Conservation (phyloP, 2,113 vertebrate species). For the Erythrocebus patas region DNA sequence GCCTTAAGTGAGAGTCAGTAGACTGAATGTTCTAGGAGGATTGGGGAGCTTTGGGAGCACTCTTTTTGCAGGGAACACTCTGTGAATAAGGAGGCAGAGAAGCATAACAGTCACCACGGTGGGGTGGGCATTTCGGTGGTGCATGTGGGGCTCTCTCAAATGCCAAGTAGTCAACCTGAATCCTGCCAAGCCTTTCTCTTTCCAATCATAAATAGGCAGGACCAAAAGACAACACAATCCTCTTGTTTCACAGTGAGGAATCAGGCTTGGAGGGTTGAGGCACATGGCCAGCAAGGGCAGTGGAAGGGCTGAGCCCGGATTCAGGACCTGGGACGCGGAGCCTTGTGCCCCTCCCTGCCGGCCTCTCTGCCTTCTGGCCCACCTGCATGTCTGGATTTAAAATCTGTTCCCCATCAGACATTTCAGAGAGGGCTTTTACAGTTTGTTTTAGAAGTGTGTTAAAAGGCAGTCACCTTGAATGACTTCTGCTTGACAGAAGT, state of each 20-base stretch:
- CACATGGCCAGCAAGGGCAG: accelerated
- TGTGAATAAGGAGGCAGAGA: neutral
- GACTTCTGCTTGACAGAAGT: constrained; percentile 68
- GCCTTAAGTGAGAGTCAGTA: neutral
- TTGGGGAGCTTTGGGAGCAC: neutral
- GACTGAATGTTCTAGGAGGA: neutral
- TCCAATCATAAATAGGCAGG: neutral
- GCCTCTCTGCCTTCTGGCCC: neutral
- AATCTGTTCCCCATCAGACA: constrained; percentile 62
- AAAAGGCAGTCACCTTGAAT: constrained; percentile 59
- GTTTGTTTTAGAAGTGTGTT: constrained; percentile 54
- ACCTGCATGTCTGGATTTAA: neutral
- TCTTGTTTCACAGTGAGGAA: neutral
- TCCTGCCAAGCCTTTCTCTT: neutral
- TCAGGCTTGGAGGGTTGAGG: neutral
- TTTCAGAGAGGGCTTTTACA: neutral
- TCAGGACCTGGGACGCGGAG: accelerated
- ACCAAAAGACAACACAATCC: neutral
- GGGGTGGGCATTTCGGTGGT: accelerated
- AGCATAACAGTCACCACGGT: accelerated
- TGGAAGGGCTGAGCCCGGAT: neutral
- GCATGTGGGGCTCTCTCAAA: neutral
- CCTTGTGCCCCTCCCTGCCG: too few species aligned
- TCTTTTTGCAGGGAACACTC: neutral
- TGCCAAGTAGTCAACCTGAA: too few species aligned